Evolutionary conservation across 92 coral and sea anemone species (phyloP).

Genomic region (Plumapathes pennacea): DNA sequence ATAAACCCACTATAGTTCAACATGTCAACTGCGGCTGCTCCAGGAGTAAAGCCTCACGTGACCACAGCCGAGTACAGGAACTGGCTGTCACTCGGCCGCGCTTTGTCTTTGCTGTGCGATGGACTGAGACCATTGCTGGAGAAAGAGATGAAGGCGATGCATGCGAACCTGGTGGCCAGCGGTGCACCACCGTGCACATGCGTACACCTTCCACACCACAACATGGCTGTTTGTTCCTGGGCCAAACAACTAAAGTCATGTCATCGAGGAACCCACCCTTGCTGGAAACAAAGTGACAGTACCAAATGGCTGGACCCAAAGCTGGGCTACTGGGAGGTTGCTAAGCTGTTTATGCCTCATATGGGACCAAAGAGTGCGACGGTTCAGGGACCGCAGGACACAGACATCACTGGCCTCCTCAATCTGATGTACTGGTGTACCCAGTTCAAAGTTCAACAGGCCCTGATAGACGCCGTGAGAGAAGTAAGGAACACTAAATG

Average conservation of each 20-base stretch:
- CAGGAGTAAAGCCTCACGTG: background rate
- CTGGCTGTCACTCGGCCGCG: conserved; percentile 84
- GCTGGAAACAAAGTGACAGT: conserved; percentile 77
- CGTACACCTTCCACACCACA: conserved; percentile 32
- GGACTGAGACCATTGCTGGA: conserved; percentile 63
- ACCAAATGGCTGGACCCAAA: conserved; percentile 70
- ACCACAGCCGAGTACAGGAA: conserved; percentile 49
- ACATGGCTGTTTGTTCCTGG: conserved; percentile 60
- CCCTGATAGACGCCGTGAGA: conserved; percentile 52
- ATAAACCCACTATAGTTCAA: no score
- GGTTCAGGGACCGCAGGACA: conserved; percentile 28
- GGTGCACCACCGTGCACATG: conserved; percentile 47
- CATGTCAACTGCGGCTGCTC: background rate
- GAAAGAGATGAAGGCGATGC: conserved; percentile 33
- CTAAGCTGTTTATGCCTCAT: conserved; percentile 73
- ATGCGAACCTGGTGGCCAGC: conserved; percentile 22
- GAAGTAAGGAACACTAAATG: conserved; percentile 64
- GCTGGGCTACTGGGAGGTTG: conserved; percentile 81
- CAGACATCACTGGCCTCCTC: conserved; percentile 71
- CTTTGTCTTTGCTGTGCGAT: conserved; percentile 41
- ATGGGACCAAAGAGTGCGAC: conserved; percentile 31
- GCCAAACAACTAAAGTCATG: conserved; percentile 36
- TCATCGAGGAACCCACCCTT: conserved; percentile 46
- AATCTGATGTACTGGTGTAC: conserved; percentile 71
- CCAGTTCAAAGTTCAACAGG: conserved; percentile 47